Base-by-base conservation (phyloP, 2,797 vertebrate species). In the Acanthopagrus latus region DNA sequence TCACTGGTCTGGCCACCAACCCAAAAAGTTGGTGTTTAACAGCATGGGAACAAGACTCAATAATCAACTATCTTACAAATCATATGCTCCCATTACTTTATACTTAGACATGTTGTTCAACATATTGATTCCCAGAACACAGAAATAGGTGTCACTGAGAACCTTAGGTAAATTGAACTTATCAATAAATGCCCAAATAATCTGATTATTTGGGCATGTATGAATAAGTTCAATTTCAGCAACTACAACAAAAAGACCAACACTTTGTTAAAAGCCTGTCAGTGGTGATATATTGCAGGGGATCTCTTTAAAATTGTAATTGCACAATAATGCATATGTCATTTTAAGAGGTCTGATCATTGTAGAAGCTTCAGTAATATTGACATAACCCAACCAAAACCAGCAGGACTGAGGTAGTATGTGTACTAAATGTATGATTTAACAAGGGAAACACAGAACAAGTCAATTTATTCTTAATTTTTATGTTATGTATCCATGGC, bases 401-500 rank as follows among this genome's bases (percentile, higher is more conserved):
- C 44, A 83, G 13, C 60, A 62, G 44, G 44, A 59, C 41, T 23
- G 0, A 4, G 16, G 14, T 11, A 21, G 25, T 41, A 27, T 3
- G 27, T 27, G 27, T 27, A 27, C 27, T 27, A 46, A 51, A 33
- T 0, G 9, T 38, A 4, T 11, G 21, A 20, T 3, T 11, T 57
- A 44, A 52, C 16, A 25, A 50, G 7, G 18, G 5, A 14, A 29
- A 69, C 74, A 18, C 6, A 41, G 7, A 33, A 13, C 43, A 25
- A 7, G 29, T 17, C 44, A 38, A 68, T 46, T n/a, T 12, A 11
- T 16, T 59, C 7, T 59, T 68, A 13, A n/a, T 12, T n/a, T 67
- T 64, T 4, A 47, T 18, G 2, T 70, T 59, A 47, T 48, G 29
- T 27, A 47, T 69, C 76, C 55, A 70, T 64, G 43, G 33, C 50